Evolutionary conservation across 35 echinoderm and acorn worm species (phyloP), one percentile per base, ranked within the genome.

Genomic region (Lytechinus pictus): DNA sequence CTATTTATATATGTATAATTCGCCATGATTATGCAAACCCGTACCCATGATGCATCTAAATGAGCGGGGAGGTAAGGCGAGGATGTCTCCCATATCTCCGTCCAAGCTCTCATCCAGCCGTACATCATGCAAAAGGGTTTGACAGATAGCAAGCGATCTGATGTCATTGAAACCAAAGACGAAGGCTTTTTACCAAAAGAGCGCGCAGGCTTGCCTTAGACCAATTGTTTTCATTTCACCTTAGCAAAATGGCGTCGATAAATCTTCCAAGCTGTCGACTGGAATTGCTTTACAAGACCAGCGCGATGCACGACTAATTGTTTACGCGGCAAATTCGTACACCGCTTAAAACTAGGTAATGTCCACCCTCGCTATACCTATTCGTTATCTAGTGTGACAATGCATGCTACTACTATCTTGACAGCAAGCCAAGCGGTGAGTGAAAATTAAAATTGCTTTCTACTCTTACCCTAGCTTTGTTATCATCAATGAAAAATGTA

Each of bases 191-290:
- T 79, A 79, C 66, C 16, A 79, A 27, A 79, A 79, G 66, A 79
- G 66, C 66, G 66, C 19, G 66, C 66, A 79, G 66, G 66, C 66
- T 79, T 79, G 66, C 66, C 66, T 79, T 79, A 79, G 66, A 79
- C 66, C 66, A 79, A 79, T 79, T 79, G 66, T 79, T 79, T 79
- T 79, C 21, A 79, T 79, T 79, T 79, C 66, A 79, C 66, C 66
- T 79, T 24, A 24, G 66, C 19, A 79, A 79, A 79, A 79, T 79
- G 66, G 66, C 66, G 66, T 79, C 66, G 66, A 79, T 79, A 79
- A 79, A 79, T 79, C 66, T 79, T 79, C 66, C 66, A 79, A 79
- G 19, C 66, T 79, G 66, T 79, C 66, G 66, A 79, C 16, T 24
- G 66, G 66, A 79, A 79, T 79, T 79, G 66, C 66, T 16, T 79